Evolutionary conservation across 1,140 invertebrate species (phyloP).

Genomic region (Cecropterus lyciades): DNA sequence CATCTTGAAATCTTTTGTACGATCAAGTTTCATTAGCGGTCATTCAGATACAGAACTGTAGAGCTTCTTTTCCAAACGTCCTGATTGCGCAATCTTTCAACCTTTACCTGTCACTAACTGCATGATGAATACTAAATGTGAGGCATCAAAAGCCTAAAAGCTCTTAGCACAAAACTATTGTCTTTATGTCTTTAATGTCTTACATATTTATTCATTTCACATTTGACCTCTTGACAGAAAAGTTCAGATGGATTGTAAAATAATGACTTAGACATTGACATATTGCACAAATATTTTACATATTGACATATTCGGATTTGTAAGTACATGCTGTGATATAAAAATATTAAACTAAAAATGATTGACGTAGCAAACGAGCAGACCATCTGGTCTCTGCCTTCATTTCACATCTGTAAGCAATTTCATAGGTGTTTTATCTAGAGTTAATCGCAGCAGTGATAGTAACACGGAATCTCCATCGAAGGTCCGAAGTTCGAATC

Average conservation of each 20-base stretch:
- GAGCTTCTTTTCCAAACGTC: background rate
- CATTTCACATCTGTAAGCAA: no score
- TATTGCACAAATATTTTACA: constrained; percentile 6
- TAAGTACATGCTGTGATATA: no score
- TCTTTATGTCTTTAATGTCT: constrained; percentile 5
- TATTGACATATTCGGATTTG: no score
- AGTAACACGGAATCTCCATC: no score
- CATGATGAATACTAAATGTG: constrained; percentile 18
- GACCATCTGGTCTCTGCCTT: no score
- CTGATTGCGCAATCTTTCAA: constrained; percentile 1
- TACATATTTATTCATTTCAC: constrained; percentile 23
- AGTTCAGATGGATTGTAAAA: constrained; percentile 24
- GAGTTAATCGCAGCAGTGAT: no score
- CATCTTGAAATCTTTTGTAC: no score
- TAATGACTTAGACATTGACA: constrained; percentile 23
- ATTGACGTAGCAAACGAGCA: no score
- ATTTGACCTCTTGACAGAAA: constrained; percentile 23
- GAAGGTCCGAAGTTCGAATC: no score
- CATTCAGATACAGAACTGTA: background rate
- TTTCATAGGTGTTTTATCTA: no score
- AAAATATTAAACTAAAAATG: no score
- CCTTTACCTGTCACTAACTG: constrained; percentile 21
- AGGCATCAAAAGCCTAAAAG: constrained; percentile 2
- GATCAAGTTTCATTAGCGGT: background rate
- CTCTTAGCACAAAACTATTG: constrained; percentile 15